These are phyloP conservation scores for Amazona guildingii DNA, from an alignment of 2,113 vertebrate species.

Conservation along the genomic window DNA sequence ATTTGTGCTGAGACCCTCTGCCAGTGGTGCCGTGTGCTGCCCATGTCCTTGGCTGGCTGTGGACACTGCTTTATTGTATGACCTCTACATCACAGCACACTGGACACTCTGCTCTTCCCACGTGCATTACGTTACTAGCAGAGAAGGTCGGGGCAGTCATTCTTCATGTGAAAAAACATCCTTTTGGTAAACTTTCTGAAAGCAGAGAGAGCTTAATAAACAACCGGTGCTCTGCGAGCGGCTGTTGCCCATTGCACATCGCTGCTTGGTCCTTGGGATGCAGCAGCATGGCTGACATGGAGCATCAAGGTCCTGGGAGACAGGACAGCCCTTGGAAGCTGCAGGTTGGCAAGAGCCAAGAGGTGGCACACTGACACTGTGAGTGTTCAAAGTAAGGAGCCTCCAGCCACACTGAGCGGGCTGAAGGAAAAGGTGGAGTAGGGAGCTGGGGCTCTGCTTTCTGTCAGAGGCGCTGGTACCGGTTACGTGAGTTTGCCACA, in stretches of 20 bases:
- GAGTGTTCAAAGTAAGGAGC: background rate
- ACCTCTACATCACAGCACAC: background rate
- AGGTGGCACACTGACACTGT: background rate
- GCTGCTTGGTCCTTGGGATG: background rate
- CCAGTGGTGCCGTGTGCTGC: background rate
- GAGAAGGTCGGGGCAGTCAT: background rate
- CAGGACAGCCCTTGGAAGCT: background rate
- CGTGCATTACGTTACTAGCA: background rate
- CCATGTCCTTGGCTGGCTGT: background rate
- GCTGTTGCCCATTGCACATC: background rate
- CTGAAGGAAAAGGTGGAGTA: background rate
- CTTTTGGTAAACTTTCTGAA: conserved; percentile 40
- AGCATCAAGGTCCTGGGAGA: background rate
- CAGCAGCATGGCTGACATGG: rapidly evolving
- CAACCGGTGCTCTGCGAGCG: rapidly evolving
- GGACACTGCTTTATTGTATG: background rate
- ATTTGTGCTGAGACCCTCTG: background rate
- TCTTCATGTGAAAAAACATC: background rate
- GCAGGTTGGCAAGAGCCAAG: background rate
- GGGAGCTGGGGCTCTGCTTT: background rate
- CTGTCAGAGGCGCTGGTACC: background rate
- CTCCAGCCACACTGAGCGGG: background rate
- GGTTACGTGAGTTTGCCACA: rapidly evolving
- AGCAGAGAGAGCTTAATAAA: background rate
- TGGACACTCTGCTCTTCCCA: background rate